A percentile compares a stretch with the other conserved stretches of the same genome.
Conservation (phyloP, 2,888 invertebrate genomes). For the Seira musarum region DNA sequence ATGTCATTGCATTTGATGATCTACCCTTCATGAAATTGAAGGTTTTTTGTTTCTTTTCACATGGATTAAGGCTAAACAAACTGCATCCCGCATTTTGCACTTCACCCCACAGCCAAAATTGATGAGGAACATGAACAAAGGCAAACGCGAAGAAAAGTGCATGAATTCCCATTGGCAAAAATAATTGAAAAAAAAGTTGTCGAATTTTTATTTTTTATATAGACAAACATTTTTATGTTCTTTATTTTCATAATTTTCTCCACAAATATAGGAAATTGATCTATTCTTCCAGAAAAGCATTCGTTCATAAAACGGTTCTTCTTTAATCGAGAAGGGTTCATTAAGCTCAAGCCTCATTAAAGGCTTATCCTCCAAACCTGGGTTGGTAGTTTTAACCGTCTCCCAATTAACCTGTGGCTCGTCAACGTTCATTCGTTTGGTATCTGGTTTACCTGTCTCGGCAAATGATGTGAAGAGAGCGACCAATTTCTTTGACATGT, state of each 20-base stretch:
- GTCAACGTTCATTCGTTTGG: not conserved
- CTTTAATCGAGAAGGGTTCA: not conserved
- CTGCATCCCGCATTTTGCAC: no score
- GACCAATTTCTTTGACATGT: slow-evolving; percentile 39
- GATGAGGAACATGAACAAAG: no score
- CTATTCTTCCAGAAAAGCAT: slow-evolving; percentile 29
- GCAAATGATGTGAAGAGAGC: slow-evolving; percentile 38
- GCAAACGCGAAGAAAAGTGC: no score
- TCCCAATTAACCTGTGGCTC: not conserved
- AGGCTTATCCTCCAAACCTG: not conserved
- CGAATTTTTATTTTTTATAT: no score
- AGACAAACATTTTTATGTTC: not conserved
- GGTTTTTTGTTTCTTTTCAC: no score
- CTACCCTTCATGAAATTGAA: no score
- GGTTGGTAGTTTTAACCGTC: not conserved
- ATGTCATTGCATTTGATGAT: no score
- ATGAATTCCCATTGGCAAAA: no score
- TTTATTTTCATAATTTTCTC: not conserved
- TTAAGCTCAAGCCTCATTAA: slow-evolving; percentile 6
- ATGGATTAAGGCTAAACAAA: no score
- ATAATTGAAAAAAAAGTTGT: no score
- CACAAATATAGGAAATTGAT: slow-evolving; percentile 29
- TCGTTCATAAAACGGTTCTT: slow-evolving; percentile 27
- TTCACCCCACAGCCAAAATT: no score
- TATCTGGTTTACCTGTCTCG: slow-evolving; percentile 26